Evolutionary conservation across 2,113 vertebrate genomes (phyloP), one percentile per base, ranked within the genome.

Genomic region (Ceratotherium simum): DNA sequence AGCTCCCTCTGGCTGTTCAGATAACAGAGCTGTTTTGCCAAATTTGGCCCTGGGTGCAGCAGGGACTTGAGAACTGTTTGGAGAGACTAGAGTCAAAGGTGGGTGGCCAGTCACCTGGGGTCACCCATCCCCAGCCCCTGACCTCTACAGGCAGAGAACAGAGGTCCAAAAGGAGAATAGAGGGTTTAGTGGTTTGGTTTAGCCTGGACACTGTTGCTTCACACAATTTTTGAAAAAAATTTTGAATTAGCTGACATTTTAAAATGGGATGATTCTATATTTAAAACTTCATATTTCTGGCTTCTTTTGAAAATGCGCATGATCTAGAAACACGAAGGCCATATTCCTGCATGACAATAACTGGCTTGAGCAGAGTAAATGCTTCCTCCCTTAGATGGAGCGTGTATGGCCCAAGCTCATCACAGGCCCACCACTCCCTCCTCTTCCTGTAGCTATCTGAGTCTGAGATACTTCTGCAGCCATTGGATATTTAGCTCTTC

Each of bases 341-440:
- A 27, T 13, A n/a, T 48, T 84, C 62, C 73, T 54, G 67, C 9
- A 27, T 6, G 23, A 39, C 23, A n/a, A 14, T 13, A 72, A 86
- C 3, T 36, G 36, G 21, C 51, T 46, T 23, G 60, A 85, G 84
- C 42, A 14, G 69, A 70, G 86, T 16, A 42, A 67, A 60, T 1
- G 12, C 60, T 70, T 56, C 67, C 6, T 48, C 42, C 4, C n/a
- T 51, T 5, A 21, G 13, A 14, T 16, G 25, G 51, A 10, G 36
- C 1, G 0, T 5, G 56, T 8, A 8, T 5, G 3, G 0, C 20
- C 17, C 62, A 39, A 21, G 42, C 18, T 36, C 83, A 8, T 3
- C 31, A 25, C 1, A 16, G 58, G 33, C 9, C 60, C 33, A 16
- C 33, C 4, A 10, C 72, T 2, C 13, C 6, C 27, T 76, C 65